These are phyloP conservation scores for Gymnoscopelus microlampas DNA, from an alignment of 2,797 vertebrate species.

Conservation along the genomic window DNA sequence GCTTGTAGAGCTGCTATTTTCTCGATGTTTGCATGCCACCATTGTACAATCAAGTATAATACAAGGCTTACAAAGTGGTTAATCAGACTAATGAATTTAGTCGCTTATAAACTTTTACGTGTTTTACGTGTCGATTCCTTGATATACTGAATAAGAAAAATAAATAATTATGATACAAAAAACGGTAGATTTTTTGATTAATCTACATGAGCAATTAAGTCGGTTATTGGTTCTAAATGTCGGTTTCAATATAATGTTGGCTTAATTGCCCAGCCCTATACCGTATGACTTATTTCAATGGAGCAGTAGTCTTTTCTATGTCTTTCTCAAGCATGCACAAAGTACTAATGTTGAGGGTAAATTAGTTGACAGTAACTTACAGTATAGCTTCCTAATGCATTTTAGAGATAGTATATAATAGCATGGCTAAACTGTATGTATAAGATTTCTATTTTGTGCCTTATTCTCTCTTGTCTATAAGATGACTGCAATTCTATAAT, in stretches of 20 bases:
- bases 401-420: conserved; percentile 75
- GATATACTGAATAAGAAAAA: too few relatives aligned
- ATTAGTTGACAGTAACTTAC: conserved; percentile 81
- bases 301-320: conserved; percentile 45
- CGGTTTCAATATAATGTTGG: too few relatives aligned
- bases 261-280: background rate
- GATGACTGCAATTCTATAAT: conserved; percentile 70
- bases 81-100: background rate
- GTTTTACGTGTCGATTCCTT: too few relatives aligned
- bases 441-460: conserved; percentile 87
- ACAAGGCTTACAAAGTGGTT: too few relatives aligned
- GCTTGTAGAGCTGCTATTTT: too few relatives aligned
- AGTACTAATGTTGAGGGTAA: conserved; percentile 64
- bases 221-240: too few relatives aligned
- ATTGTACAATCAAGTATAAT: too few relatives aligned
- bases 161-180: too few relatives aligned
- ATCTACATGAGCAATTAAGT: too few relatives aligned
- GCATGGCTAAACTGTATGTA: conserved; percentile 85
- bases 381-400: conserved; percentile 79
- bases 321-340: conserved; percentile 77
- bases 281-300: conserved; percentile 22
- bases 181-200: too few relatives aligned
- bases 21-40: too few relatives aligned
- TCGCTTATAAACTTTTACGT: background rate
- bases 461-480: conserved; percentile 88